phyloP scores from a whole-genome alignment of 2,113 vertebrate genomes.

The Leucopsar rothschildi region DNA sequence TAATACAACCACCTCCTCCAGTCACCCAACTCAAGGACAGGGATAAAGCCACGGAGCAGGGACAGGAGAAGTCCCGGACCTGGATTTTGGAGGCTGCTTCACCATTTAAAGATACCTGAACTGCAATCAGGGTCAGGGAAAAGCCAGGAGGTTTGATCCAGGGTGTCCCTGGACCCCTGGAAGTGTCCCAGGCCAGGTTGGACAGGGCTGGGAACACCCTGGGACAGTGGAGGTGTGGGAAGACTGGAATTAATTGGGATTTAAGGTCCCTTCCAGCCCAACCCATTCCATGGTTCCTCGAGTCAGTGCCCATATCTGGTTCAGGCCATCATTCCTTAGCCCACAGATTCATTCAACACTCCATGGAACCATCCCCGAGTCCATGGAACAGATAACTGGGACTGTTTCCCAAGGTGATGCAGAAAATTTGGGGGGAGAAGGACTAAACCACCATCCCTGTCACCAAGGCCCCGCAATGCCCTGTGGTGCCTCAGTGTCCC shows the following conservation, averaged over 20 bases:
- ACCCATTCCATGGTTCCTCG: background rate
- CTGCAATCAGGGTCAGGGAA: background rate
- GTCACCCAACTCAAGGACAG: rapidly evolving
- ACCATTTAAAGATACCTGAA: background rate
- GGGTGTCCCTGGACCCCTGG: background rate
- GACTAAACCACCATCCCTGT: background rate
- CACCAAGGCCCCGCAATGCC: background rate
- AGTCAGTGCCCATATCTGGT: background rate
- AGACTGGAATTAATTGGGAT: rapidly evolving
- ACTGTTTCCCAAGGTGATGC: background rate
- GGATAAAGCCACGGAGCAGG: background rate
- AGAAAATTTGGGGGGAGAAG: rapidly evolving
- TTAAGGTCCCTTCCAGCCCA: background rate
- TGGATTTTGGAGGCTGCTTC: background rate
- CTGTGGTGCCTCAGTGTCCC: background rate
- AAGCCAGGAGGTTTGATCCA: rapidly evolving
- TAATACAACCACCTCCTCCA: background rate
- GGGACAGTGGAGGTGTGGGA: no score
- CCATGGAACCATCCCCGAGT: background rate
- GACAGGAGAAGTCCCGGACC: background rate
- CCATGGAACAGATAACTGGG: background rate
- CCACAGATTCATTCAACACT: background rate
- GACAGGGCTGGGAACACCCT: background rate
- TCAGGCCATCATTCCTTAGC: background rate
- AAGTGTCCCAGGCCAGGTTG: rapidly evolving